Evolutionary conservation across 2,113 vertebrate genomes (phyloP).

Genomic region (Zosterops hypoxanthus): DNA sequence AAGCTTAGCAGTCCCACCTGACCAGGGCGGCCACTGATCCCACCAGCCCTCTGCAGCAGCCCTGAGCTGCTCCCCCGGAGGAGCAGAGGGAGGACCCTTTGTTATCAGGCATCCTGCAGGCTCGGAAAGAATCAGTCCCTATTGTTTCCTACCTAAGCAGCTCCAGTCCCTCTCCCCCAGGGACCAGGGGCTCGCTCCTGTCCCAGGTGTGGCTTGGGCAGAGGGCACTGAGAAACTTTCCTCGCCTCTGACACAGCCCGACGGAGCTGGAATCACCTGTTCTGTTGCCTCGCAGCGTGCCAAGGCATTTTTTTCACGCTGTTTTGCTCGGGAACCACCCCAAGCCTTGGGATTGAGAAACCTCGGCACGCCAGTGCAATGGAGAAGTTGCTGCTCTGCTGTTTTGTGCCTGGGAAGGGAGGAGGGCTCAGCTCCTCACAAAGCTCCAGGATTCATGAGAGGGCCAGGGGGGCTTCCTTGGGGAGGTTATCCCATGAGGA

Average conservation of each 20-base stretch:
- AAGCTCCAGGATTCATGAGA: neutral
- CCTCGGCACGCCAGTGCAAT: neutral
- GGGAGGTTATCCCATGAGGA: neutral
- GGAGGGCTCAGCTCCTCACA: neutral
- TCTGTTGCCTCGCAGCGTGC: constrained; percentile 23
- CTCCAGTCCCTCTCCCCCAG: accelerated
- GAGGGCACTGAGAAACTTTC: constrained; percentile 8
- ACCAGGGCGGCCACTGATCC: neutral
- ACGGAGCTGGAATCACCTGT: constrained; percentile 67
- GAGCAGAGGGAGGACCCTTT: neutral
- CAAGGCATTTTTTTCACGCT: constrained; percentile 46
- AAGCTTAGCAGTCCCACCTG: neutral
- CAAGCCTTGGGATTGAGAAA: constrained; percentile 46
- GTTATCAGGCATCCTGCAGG: neutral
- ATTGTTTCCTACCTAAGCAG: neutral
- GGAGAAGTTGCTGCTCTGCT: neutral
- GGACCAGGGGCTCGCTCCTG: neutral
- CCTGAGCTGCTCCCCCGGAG: neutral
- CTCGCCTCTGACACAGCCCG: neutral
- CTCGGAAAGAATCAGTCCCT: neutral
- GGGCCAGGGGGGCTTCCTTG: neutral
- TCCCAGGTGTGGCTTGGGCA: neutral
- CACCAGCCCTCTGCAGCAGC: accelerated
- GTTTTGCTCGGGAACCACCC: constrained; percentile 55
- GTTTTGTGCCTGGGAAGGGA: neutral